Evolutionary conservation across 2,888 invertebrate species (phyloP).

Genomic region (Pristionchus entomophagus): DNA sequence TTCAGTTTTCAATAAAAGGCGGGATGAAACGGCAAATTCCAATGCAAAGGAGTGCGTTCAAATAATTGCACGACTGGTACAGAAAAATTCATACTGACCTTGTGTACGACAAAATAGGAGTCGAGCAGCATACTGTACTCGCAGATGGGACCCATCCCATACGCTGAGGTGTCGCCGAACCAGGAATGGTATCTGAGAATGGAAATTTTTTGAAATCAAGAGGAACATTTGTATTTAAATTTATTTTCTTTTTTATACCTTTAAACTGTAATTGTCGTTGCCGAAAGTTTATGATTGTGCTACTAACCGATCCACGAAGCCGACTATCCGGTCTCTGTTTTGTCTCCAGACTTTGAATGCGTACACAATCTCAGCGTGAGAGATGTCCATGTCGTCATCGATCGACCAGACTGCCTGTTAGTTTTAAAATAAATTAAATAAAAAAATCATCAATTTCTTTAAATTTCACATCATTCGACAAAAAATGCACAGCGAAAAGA

Average conservation of each 20-base stretch:
- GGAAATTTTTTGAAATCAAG: no score
- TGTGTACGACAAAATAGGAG: background rate
- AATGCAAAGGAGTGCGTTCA: no score
- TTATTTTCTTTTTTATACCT: no score
- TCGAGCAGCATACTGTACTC: constrained; percentile 38
- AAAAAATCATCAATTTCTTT: no score
- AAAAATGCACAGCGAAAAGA: no score
- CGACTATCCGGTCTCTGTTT: constrained; percentile 93
- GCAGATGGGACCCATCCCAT: background rate
- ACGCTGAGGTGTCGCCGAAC: background rate
- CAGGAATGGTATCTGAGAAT: background rate
- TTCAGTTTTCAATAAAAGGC: no score
- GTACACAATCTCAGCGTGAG: background rate
- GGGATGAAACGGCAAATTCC: no score
- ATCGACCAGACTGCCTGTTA: constrained; percentile 79
- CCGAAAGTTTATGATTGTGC: no score
- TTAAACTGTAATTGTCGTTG: no score
- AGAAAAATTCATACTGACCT: background rate
- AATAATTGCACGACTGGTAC: background rate
- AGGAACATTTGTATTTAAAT: no score
- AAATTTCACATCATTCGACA: no score
- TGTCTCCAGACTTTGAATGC: constrained; percentile 92
- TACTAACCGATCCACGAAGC: constrained; percentile 88
- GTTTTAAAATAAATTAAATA: no score
- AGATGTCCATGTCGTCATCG: constrained; percentile 31